A percentile compares a stretch with the other conserved stretches of the same genome.
These are phyloP conservation scores for Harpalus rubripes DNA, from an alignment of 2,888 invertebrate genomes.

Conservation along the genomic window DNA sequence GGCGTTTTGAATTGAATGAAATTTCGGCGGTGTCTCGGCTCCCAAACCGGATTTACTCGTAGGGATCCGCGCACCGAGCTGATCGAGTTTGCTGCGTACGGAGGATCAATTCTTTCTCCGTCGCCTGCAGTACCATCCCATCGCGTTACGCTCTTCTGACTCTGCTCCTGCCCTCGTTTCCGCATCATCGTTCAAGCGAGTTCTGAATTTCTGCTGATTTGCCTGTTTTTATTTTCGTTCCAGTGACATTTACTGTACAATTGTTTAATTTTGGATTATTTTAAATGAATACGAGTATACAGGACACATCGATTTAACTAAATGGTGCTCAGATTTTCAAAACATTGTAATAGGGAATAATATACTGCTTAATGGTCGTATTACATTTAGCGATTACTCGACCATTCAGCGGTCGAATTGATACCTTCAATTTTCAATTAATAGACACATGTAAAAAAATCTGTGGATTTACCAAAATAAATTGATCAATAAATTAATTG, in stretches of 20 bases:
- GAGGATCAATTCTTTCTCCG: conserved; percentile 20
- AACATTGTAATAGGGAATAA: no score
- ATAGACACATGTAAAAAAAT: no score
- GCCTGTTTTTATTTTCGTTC: not conserved
- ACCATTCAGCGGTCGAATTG: no score
- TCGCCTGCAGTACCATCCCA: not conserved
- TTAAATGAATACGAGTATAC: not conserved
- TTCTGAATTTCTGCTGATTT: not conserved
- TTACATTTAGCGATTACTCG: no score
- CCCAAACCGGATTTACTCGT: not conserved
- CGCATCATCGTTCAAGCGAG: not conserved
- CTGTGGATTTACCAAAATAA: no score
- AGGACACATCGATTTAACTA: not conserved
- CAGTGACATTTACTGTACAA: not conserved
- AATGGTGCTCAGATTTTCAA: no score
- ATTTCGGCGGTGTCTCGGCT: not conserved
- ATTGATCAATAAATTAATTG: no score
- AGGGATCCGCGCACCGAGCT: not conserved
- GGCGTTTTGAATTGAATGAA: not conserved
- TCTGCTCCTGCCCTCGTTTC: not conserved
- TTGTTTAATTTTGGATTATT: not conserved
- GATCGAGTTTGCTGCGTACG: conserved; percentile 16
- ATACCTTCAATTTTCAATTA: no score
- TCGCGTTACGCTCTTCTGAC: not conserved
- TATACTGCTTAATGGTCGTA: no score